These are phyloP conservation scores for Ctenopoma multispine DNA, from an alignment of 2,797 vertebrate genomes.

Conservation along the genomic window DNA sequence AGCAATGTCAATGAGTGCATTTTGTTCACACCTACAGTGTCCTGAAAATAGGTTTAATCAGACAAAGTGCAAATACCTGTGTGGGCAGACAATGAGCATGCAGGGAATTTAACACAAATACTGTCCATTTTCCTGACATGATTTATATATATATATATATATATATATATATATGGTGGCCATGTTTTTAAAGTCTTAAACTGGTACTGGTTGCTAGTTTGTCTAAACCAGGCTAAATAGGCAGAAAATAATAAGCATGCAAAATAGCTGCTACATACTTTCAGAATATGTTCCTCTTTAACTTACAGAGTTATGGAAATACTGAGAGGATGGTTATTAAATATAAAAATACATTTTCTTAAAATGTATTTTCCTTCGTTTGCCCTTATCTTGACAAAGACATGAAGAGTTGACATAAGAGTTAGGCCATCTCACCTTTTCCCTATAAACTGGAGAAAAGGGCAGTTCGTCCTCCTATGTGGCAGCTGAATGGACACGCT, in stretches of 20 bases:
- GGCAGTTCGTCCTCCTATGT: constrained; percentile 27
- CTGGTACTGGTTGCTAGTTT: background rate
- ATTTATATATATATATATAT: too few relatives aligned
- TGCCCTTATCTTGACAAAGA: background rate
- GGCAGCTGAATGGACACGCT: constrained; percentile 43
- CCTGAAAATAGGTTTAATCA: constrained; percentile 16
- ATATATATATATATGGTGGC: too few relatives aligned
- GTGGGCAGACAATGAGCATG: background rate
- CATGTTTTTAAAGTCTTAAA: too few relatives aligned
- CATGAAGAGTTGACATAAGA: constrained; percentile 22
- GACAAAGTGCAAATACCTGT: background rate
- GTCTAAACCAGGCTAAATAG: background rate
- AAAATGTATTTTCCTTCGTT: background rate
- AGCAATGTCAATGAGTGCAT: constrained; percentile 3
- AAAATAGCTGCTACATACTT: background rate
- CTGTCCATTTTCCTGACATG: background rate
- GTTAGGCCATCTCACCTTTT: constrained; percentile 40
- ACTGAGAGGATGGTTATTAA: background rate
- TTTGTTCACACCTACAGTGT: background rate
- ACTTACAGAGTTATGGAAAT: constrained; percentile 5
- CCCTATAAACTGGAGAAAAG: constrained; percentile 32
- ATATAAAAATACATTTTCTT: background rate
- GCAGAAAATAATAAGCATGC: background rate
- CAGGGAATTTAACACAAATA: background rate
- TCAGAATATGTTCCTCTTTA: background rate